Evolutionary conservation across 2,797 vertebrate species (phyloP).

Genomic region (Paratrypauchen microcephalus): DNA sequence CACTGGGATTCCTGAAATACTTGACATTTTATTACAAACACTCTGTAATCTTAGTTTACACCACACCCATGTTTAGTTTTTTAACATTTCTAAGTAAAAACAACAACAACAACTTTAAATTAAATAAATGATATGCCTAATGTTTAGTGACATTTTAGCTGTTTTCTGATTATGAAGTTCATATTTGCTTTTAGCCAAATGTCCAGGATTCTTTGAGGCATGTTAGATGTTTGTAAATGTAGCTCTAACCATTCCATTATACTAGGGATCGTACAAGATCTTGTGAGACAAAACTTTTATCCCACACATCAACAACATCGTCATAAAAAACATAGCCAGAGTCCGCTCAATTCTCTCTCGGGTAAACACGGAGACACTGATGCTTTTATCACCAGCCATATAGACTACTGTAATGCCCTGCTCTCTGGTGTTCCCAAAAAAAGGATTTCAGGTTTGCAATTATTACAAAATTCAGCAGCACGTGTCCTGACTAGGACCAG

Average conservation of each 20-base stretch:
- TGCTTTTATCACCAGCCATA: too few relatives aligned
- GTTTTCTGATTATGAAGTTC: background rate
- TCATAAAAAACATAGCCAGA: too few relatives aligned
- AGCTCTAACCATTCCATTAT: background rate
- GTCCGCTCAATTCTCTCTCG: too few relatives aligned
- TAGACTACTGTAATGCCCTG: too few relatives aligned
- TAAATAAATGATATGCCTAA: background rate
- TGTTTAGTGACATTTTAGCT: background rate
- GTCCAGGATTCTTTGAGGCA: background rate
- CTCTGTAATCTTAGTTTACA: background rate
- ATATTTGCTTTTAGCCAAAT: background rate
- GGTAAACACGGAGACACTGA: too few relatives aligned
- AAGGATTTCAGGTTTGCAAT: too few relatives aligned
- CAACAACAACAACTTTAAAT: background rate
- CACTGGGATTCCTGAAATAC: background rate
- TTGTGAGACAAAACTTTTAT: too few relatives aligned
- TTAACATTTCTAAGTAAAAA: background rate
- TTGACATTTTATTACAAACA: conserved; percentile 2
- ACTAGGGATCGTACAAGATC: too few relatives aligned
- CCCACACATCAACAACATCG: too few relatives aligned
- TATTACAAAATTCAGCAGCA: too few relatives aligned
- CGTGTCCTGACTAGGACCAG: too few relatives aligned
- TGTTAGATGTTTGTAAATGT: background rate
- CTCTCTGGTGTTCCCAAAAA: too few relatives aligned
- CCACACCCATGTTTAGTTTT: background rate